Evolutionary conservation across 1,140 invertebrate genomes (phyloP).

Genomic region (Drosophila repleta): DNA sequence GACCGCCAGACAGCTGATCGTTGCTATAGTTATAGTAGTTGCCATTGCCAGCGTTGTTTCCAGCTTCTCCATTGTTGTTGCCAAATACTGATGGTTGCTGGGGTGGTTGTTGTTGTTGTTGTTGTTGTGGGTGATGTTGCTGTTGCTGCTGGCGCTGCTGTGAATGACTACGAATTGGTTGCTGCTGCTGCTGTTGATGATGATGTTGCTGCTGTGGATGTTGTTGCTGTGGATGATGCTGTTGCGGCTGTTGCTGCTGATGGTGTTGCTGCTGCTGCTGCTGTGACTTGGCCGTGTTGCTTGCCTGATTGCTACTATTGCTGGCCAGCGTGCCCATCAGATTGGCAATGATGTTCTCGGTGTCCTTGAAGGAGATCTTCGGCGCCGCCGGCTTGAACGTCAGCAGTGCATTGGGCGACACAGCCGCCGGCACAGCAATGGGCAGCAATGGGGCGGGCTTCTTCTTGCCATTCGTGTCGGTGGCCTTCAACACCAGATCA

Average conservation of each 20-base stretch:
- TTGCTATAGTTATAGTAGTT: constrained; percentile 22
- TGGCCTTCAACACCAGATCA: constrained; percentile 86
- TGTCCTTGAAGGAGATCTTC: constrained; percentile 85
- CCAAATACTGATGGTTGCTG: background rate
- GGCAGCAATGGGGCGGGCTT: background rate
- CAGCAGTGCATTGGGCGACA: constrained; percentile 59
- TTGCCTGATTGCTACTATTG: constrained; percentile 29
- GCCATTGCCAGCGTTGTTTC: background rate
- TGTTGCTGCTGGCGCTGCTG: constrained; percentile 10
- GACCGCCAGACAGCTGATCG: constrained; percentile 15
- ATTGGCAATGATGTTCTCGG: constrained; percentile 87
- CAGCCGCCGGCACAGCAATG: constrained; percentile 38
- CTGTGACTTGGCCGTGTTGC: constrained; percentile 10
- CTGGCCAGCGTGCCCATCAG: constrained; percentile 86
- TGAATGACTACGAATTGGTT: background rate
- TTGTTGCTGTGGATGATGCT: constrained; percentile 13
- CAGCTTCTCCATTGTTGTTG: background rate
- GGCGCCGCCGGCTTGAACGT: constrained; percentile 77
- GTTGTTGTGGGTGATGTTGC: constrained; percentile 7
- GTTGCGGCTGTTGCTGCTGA: constrained; percentile 40
- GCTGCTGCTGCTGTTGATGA: constrained; percentile 40
- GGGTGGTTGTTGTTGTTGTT: constrained; percentile 3
- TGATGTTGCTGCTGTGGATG: constrained; percentile 55
- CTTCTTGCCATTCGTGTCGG: constrained; percentile 68
- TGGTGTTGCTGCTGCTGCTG: constrained; percentile 18